Conservation (phyloP, 2,888 invertebrate species). For the Lasioglossum marginatum region DNA sequence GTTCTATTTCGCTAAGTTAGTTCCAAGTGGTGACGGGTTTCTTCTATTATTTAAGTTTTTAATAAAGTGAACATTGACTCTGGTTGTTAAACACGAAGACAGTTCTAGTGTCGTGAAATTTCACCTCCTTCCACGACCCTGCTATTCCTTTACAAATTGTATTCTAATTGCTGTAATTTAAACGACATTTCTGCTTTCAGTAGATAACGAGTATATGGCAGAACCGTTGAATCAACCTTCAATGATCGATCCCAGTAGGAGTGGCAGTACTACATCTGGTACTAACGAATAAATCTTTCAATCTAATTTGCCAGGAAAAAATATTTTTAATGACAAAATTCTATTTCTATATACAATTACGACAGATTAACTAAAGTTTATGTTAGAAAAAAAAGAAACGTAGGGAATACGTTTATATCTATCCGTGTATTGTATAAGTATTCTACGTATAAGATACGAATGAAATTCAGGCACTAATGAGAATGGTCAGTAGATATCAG, state of each 20-base stretch:
- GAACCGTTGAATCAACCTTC: slow-evolving; percentile 40
- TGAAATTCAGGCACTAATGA: not conserved
- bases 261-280: slow-evolving; percentile 58
- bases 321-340: slow-evolving; percentile 31
- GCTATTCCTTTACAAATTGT: no score
- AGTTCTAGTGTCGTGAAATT: no score
- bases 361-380: slow-evolving; percentile 10
- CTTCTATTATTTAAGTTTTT: no score
- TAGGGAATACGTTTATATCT: not conserved
- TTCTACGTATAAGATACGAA: not conserved
- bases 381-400: not conserved
- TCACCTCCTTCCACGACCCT: no score
- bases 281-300: slow-evolving; percentile 39
- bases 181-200: not conserved
- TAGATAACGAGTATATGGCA: slow-evolving; percentile 68
- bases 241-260: slow-evolving; percentile 51
- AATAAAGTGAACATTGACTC: no score
- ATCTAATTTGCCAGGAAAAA: slow-evolving; percentile 15
- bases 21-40: no score
- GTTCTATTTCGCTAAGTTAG: no score
- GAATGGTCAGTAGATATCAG: not conserved
- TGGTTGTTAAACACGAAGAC: no score
- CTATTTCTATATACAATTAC: slow-evolving; percentile 16
- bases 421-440: slow-evolving; percentile 7
- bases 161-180: not conserved